A percentile compares a stretch with the other conserved stretches of the same genome.
These are phyloP conservation scores for Myzus persicae DNA, from an alignment of 1,140 invertebrate species.

Conservation along the genomic window DNA sequence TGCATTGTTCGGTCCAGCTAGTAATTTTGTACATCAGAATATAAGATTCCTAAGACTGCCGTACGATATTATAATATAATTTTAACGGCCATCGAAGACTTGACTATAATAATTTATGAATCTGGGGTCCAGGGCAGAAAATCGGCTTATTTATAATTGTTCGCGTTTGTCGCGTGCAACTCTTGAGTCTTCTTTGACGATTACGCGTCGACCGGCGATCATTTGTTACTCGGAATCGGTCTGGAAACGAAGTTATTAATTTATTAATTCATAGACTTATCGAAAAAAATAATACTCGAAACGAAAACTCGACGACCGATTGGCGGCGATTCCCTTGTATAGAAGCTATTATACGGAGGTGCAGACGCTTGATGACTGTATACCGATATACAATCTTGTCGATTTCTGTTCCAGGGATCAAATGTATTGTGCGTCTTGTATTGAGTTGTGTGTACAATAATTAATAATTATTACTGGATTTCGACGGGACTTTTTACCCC, in stretches of 20 bases:
- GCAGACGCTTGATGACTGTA: background rate
- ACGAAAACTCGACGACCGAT: background rate
- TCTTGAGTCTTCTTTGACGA: background rate
- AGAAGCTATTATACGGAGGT: background rate
- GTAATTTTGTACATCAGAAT: slow-evolving; percentile 3
- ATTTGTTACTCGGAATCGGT: background rate
- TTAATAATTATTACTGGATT: background rate
- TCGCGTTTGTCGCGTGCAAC: background rate
- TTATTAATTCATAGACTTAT: background rate
- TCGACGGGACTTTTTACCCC: background rate
- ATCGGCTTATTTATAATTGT: background rate
- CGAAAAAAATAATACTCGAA: background rate
- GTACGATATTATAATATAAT: background rate
- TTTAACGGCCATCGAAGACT: background rate
- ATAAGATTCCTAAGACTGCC: background rate
- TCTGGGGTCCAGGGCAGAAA: background rate
- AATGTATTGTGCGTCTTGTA: background rate
- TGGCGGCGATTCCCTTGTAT: background rate
- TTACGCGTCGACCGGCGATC: background rate
- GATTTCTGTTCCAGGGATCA: background rate
- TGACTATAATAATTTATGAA: background rate
- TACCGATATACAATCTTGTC: background rate
- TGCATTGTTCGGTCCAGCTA: background rate
- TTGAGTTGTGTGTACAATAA: background rate
- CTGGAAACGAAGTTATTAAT: background rate